Conservation (phyloP, 2,113 vertebrate species). For the Rhodinocichla rosea region DNA sequence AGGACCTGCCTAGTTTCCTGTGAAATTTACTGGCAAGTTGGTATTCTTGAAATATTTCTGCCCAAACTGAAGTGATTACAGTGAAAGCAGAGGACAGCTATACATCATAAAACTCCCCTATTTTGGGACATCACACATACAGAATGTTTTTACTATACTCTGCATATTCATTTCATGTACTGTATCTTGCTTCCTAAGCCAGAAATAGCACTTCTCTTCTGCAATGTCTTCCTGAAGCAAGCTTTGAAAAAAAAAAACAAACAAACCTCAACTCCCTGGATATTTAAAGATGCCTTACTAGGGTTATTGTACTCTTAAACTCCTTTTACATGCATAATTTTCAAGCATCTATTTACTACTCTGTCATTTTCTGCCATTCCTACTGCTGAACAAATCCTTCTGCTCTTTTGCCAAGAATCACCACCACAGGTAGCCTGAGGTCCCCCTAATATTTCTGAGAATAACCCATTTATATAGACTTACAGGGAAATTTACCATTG, state of each 20-base stretch:
- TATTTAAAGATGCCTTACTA: neutral
- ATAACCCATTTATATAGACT: neutral
- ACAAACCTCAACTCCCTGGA: rapidly evolving
- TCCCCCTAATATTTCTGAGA: neutral
- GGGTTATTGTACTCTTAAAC: neutral
- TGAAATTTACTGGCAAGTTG: neutral
- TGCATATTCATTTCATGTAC: neutral
- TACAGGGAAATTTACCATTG: neutral
- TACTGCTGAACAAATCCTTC: neutral
- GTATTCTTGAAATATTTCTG: neutral
- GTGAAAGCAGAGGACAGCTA: neutral
- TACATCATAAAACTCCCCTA: neutral
- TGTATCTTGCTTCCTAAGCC: neutral
- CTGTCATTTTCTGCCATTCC: neutral
- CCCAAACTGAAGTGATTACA: neutral
- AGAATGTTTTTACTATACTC: neutral
- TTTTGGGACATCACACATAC: neutral
- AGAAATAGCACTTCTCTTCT: neutral
- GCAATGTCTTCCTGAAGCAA: neutral
- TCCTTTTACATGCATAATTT: neutral
- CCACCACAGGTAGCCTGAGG: neutral
- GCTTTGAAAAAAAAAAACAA: neutral
- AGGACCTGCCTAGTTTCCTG: neutral
- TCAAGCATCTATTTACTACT: neutral
- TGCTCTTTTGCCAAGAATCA: neutral